These are phyloP conservation scores for Microchirus variegatus DNA, from an alignment of 2,797 vertebrate genomes.

Conservation along the genomic window DNA sequence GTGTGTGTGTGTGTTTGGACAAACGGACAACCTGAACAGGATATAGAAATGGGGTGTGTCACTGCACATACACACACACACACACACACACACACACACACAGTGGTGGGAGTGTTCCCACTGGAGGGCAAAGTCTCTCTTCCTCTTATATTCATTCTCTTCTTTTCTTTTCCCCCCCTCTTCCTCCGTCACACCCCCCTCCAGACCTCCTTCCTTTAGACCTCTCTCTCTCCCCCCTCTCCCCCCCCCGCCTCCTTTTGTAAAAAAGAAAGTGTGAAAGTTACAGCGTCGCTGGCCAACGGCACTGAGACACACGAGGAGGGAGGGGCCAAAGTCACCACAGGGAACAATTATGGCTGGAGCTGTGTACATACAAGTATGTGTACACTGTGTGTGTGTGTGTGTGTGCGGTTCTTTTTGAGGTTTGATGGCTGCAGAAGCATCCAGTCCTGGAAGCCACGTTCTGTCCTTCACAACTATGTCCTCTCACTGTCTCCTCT, in stretches of 20 bases:
- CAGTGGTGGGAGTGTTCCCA: conserved; percentile 77
- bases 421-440: conserved; percentile 58
- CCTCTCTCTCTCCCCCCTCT: conserved; percentile 68
- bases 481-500: conserved; percentile 47
- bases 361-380: conserved; percentile 51
- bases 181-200: conserved; percentile 65
- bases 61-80: conserved; percentile 53
- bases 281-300: conserved; percentile 72
- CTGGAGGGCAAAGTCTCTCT: conserved; percentile 84
- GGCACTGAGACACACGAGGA: conserved; percentile 67
- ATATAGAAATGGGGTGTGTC: conserved; percentile 86
- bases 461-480: conserved; percentile 69
- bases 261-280: conserved; percentile 73
- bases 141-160: conserved; percentile 75
- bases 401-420: conserved; percentile 26
- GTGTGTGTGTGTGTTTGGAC: conserved; percentile 83
- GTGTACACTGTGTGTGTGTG: conserved; percentile 36
- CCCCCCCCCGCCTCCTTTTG: conserved; percentile 35
- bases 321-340: conserved; percentile 74
- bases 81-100: conserved; percentile 42
- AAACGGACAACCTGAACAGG: conserved; percentile 82
- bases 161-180: conserved; percentile 54
- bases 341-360: conserved; percentile 75
- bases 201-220: conserved; percentile 68
- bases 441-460: conserved; percentile 64